Base-by-base conservation (phyloP, 2,888 invertebrate species). In the Tethea ocularis region DNA sequence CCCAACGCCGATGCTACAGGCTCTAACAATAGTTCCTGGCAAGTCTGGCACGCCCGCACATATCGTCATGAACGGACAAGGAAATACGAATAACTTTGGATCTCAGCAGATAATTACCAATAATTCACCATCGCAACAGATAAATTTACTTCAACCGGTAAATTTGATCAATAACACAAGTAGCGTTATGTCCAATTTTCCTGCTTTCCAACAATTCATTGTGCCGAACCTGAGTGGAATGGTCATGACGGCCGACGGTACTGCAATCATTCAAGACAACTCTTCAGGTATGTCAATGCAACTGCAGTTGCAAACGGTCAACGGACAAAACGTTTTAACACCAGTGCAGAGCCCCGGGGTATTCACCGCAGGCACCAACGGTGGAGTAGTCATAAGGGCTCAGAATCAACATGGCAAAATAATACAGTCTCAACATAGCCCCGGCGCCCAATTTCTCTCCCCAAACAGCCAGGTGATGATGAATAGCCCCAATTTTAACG, bases 191-290 rank as follows among this genome's bases (percentile, higher is more conserved):
- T 95, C 96, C 56, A 96, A 96, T 79, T 96, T 96, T 80, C 96
- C 96, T 0, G 95, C 96, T 0, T 96, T 96, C 71, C 97, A 97
- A 80, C 97, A 97, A 78, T 96, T 97, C 72, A 95, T 97, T 57
- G 95, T 97, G 59, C 97, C 97, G 13, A 97, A 97, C 68, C 88
- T 96, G 2, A 95, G 96, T 15, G 96, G 97, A 0, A 95, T 97
- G 95, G 96, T 97, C 0, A 96, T 97, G 96, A 95, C 96, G 11
- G 95, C 97, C 0, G 96, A 96, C 75, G 96, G 96, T 29, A 95
- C 97, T 0, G 96, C 97, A 0, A 93, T 97, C 53, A 93, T 97
- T 52, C 96, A 96, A 80, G 96, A 96, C 67, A 94, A 95, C 22
- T 93, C 95, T 0, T 94, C 95, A 46, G 93, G 93, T 29, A 93